Percentiles rank a stretch among this genome's conserved stretches.
phyloP scores from a whole-genome alignment of 2,888 invertebrate genomes.

The Amphipoea oculea region DNA sequence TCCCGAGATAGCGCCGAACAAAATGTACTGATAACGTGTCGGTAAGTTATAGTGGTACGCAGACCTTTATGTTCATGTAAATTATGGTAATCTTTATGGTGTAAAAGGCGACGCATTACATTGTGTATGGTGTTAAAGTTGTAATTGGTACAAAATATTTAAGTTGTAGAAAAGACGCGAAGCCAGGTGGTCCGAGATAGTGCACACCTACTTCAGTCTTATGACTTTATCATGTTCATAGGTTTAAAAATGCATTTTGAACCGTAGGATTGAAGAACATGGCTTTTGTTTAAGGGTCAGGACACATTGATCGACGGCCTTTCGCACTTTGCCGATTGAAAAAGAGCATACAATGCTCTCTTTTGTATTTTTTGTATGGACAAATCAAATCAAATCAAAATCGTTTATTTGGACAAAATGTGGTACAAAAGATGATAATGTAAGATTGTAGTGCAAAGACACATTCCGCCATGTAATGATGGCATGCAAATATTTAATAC shows the following conservation, averaged over 20 bases:
- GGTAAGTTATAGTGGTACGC: slow-evolving; percentile 39
- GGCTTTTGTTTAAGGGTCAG: neutral
- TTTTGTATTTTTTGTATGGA: too few species aligned
- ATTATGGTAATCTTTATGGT: slow-evolving; percentile 50
- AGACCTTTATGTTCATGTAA: slow-evolving; percentile 45
- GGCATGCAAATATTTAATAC: too few species aligned
- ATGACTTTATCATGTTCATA: neutral
- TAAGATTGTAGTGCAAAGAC: too few species aligned
- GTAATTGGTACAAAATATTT: slow-evolving; percentile 35
- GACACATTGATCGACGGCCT: too few species aligned
- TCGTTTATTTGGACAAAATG: too few species aligned
- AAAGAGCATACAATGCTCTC: too few species aligned
- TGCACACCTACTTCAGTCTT: neutral
- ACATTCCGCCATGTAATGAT: too few species aligned
- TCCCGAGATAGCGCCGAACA: slow-evolving; percentile 61
- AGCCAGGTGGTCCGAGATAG: slow-evolving; percentile 10
- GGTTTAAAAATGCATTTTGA: neutral
- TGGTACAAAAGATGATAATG: too few species aligned
- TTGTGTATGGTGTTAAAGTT: slow-evolving; percentile 22
- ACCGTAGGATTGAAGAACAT: neutral
- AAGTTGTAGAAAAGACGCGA: neutral
- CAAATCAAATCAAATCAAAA: too few species aligned
- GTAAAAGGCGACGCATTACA: slow-evolving; percentile 23
- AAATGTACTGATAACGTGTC: slow-evolving; percentile 65
- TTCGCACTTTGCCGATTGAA: too few species aligned